Evolutionary conservation across 2,888 invertebrate species (phyloP).

Genomic region (Leucania comma): DNA sequence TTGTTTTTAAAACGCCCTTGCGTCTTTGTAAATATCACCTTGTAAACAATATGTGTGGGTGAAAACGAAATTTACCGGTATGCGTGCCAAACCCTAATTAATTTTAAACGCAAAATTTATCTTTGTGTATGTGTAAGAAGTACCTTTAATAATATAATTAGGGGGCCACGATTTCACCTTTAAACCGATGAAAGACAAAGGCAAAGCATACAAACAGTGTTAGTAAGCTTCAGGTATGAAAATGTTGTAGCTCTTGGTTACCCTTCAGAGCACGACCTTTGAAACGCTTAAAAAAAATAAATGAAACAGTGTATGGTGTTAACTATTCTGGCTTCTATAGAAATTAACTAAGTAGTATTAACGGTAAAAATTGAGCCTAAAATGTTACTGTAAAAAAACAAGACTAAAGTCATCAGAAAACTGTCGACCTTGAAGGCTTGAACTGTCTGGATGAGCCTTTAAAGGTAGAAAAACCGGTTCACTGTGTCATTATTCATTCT

Average conservation of each 20-base stretch:
- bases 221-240: constrained; percentile 1
- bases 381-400: constrained; percentile 7
- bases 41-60: background rate
- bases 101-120: background rate
- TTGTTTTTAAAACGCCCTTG: constrained; percentile 12
- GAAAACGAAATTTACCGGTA: constrained; percentile 7
- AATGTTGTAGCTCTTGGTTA: constrained; percentile 29
- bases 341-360: background rate
- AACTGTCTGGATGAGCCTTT: background rate
- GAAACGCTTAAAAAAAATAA: constrained; percentile 5
- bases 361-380: background rate
- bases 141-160: constrained; percentile 2
- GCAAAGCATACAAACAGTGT: background rate
- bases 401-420: background rate
- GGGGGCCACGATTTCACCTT: constrained; percentile 3
- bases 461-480: background rate
- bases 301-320: background rate
- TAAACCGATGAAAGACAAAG: background rate
- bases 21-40: constrained; percentile 2
- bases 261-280: constrained; percentile 15
- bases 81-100: constrained; percentile 24
- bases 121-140: constrained; percentile 1
- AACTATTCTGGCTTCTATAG: background rate
- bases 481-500: background rate
- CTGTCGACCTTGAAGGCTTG: no score